Percentiles rank a stretch among this genome's conserved stretches.
phyloP scores from a whole-genome alignment of 2,113 vertebrate species.

The Aphelocoma coerulescens region DNA sequence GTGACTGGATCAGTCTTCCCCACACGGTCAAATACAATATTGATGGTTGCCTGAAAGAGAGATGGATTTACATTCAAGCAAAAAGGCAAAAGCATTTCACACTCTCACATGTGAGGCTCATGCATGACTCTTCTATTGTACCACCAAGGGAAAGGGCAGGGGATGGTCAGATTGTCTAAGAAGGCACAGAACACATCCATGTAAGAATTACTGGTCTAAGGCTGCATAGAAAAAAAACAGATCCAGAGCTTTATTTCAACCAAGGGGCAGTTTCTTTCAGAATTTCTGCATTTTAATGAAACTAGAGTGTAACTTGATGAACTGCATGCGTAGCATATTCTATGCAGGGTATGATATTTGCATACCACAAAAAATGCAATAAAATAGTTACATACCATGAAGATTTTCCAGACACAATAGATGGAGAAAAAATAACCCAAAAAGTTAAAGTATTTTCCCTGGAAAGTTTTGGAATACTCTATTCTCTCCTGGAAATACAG shows the following conservation, averaged over 20 bases:
- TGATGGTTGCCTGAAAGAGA: constrained; percentile 90
- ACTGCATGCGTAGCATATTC: neutral
- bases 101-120: neutral
- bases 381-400: constrained; percentile 85
- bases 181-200: neutral
- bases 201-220: neutral
- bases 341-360: neutral
- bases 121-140: neutral
- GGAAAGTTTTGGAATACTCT: constrained; percentile 98
- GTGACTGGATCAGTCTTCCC: constrained; percentile 98
- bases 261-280: neutral
- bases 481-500: constrained; percentile 86
- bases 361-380: neutral
- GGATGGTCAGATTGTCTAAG: neutral
- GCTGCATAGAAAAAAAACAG: neutral
- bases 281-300: neutral
- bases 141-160: neutral
- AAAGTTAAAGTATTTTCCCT: constrained; percentile 98
- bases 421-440: constrained; percentile 98
- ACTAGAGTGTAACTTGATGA: neutral
- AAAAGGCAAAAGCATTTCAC: neutral
- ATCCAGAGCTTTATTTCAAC: neutral
- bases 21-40: constrained; percentile 97
- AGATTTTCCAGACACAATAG: constrained; percentile 99
- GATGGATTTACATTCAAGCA: neutral